Conservation (phyloP, 1,140 invertebrate species). For the Zaprionus camerounensis region DNA sequence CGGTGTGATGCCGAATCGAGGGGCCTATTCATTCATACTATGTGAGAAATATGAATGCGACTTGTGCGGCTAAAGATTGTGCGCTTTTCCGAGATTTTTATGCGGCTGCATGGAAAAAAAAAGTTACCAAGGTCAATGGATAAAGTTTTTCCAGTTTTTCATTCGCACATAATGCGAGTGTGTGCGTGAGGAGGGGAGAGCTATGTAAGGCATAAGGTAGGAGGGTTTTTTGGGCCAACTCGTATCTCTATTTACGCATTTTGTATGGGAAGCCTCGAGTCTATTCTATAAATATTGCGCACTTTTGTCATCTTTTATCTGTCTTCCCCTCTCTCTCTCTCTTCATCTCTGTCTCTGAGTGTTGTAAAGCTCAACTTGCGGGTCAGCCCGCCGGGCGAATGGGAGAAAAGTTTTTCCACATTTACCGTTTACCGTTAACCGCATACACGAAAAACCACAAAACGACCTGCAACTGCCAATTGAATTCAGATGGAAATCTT, state of each 20-base stretch:
- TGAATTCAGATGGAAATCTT: slow-evolving; percentile 26
- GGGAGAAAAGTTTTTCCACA: slow-evolving; percentile 55
- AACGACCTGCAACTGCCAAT: slow-evolving; percentile 27
- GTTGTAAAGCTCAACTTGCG: slow-evolving; percentile 60
- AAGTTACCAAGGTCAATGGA: slow-evolving; percentile 61
- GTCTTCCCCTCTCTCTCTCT: slow-evolving; percentile 19
- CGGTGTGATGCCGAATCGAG: neutral
- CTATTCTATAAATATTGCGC: slow-evolving; percentile 44
- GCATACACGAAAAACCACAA: slow-evolving; percentile 25
- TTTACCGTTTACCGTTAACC: slow-evolving; percentile 27
- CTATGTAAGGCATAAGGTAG: too few species aligned
- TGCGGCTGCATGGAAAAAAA: slow-evolving; percentile 28
- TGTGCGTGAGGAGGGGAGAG: neutral
- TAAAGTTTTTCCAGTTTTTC: slow-evolving; percentile 49
- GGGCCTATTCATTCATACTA: slow-evolving; percentile 22
- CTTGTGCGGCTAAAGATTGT: slow-evolving; percentile 34
- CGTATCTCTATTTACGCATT: slow-evolving; percentile 40
- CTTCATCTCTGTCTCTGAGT: neutral
- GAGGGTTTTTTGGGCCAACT: neutral
- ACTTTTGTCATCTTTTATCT: slow-evolving; percentile 55
- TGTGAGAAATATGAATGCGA: slow-evolving; percentile 29
- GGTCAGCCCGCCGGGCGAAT: slow-evolving; percentile 49
- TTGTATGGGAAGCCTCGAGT: slow-evolving; percentile 5
- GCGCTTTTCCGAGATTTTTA: slow-evolving; percentile 36
- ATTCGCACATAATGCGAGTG: neutral